Conservation (phyloP, 2,888 invertebrate species). For the Yponomeuta malinellus region DNA sequence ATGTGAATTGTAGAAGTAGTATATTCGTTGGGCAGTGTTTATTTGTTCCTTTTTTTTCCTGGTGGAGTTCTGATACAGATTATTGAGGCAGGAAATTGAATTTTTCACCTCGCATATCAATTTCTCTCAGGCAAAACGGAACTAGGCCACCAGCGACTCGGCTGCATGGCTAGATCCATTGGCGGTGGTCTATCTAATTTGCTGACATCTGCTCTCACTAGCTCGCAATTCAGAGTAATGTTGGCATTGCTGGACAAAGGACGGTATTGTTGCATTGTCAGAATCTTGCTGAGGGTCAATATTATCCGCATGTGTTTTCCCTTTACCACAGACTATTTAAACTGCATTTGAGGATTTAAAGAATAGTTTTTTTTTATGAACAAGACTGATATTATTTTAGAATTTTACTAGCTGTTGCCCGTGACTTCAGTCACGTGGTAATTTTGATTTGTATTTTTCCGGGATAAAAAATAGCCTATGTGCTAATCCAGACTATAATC, state of each 20-base stretch:
- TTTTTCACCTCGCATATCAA: slow-evolving; percentile 4
- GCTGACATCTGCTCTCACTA: not conserved
- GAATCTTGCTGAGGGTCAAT: not conserved
- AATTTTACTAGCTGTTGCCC: no score
- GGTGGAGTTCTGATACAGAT: not conserved
- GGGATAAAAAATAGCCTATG: no score
- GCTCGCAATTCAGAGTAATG: not conserved
- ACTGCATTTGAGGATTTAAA: no score
- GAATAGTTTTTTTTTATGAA: no score
- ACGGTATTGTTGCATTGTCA: not conserved
- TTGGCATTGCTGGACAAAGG: not conserved
- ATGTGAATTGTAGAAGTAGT: not conserved
- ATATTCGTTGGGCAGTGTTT: not conserved
- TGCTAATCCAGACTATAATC: no score
- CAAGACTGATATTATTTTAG: no score
- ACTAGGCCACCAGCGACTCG: slow-evolving; percentile 18
- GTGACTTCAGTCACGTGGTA: no score
- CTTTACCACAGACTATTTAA: no score
- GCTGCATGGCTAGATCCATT: not conserved
- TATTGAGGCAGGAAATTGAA: slow-evolving; percentile 5
- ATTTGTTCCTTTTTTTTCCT: not conserved
- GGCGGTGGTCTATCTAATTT: not conserved
- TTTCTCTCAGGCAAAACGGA: slow-evolving; percentile 8
- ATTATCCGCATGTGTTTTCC: not conserved
- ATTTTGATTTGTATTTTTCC: no score